Conservation (phyloP, 2,113 vertebrate species). For the Callocephalon fimbriatum region DNA sequence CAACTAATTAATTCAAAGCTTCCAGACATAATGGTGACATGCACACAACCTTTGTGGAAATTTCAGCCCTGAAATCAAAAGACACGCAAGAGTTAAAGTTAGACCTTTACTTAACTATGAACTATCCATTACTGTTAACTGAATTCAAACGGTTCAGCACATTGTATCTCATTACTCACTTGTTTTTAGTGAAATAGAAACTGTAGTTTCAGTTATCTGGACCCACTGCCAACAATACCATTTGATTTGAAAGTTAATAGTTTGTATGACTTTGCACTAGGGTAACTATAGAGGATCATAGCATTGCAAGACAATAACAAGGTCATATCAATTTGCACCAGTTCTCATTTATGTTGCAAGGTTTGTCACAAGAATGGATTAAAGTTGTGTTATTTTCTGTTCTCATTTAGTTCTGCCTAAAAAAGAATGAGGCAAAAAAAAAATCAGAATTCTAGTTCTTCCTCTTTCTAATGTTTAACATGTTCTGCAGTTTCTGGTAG, state of each 20-base stretch:
- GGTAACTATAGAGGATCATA: background rate
- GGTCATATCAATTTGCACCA: background rate
- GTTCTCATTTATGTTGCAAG: conserved; percentile 18
- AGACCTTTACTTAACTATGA: background rate
- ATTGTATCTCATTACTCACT: background rate
- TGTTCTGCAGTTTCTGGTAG: background rate
- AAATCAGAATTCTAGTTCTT: conserved; percentile 12
- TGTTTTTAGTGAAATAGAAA: conserved; percentile 37
- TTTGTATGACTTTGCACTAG: conserved; percentile 15
- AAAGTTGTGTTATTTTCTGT: conserved; percentile 47
- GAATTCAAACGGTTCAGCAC: background rate
- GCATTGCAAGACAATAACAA: background rate
- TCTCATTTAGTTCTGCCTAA: conserved; percentile 48
- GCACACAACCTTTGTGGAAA: background rate
- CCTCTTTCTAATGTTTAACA: background rate
- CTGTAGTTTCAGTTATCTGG: conserved; percentile 4
- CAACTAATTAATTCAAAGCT: conserved; percentile 5
- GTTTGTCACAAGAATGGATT: conserved; percentile 36
- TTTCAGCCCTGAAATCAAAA: conserved; percentile 1
- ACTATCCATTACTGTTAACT: background rate
- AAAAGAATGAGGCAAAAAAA: background rate
- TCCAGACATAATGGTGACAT: background rate
- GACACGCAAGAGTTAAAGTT: background rate
- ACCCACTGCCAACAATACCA: background rate
- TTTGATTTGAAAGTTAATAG: conserved; percentile 32